Conservation (phyloP, 2,888 invertebrate species). For the Hemaris fuciformis region DNA sequence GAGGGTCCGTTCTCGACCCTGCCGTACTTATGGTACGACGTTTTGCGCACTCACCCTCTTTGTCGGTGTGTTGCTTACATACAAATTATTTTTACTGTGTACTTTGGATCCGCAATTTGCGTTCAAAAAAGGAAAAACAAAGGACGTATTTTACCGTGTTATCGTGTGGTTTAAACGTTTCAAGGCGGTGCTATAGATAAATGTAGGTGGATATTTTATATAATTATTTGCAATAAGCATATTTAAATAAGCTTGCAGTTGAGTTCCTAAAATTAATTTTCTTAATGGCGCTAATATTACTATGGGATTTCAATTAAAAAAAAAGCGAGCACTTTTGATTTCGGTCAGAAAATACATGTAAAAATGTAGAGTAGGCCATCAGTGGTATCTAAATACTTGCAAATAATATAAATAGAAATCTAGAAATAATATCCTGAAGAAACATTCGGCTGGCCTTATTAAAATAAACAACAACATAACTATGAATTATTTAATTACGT, state of each 20-base stretch:
- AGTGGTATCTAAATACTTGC: too few species aligned
- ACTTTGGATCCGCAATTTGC: background rate
- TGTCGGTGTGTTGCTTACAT: constrained; percentile 42
- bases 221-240: too few species aligned
- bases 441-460: background rate
- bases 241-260: too few species aligned
- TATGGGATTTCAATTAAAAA: too few species aligned
- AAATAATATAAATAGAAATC: too few species aligned
- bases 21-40: constrained; percentile 38
- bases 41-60: constrained; percentile 54
- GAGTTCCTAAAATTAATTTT: too few species aligned
- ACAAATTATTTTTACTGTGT: constrained; percentile 38
- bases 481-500: background rate
- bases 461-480: background rate
- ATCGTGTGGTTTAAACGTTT: background rate
- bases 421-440: too few species aligned
- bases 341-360: too few species aligned
- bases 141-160: background rate
- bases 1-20: constrained; percentile 55
- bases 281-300: too few species aligned
- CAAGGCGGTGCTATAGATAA: background rate
- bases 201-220: too few species aligned
- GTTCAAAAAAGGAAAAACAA: background rate
- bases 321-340: too few species aligned
- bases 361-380: too few species aligned